A percentile compares a stretch with the other conserved stretches of the same genome.
Conservation (phyloP, 1,140 invertebrate genomes). For the Macrobrachium rosenbergii region DNA sequence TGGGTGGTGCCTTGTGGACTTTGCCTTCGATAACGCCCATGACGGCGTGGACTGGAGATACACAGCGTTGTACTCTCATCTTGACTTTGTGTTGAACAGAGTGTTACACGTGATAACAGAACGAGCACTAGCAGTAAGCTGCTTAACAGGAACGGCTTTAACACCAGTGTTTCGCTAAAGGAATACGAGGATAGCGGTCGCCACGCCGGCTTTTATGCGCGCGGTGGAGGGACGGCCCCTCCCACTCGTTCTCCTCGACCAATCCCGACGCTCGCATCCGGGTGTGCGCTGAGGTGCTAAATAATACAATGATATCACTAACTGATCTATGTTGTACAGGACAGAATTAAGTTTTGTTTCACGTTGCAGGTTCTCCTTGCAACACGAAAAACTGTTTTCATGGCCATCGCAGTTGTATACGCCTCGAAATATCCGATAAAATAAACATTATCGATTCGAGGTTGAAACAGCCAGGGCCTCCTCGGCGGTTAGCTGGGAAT, state of each 20-base stretch:
- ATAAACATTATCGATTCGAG: neutral
- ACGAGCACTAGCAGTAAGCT: neutral
- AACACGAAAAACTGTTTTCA: neutral
- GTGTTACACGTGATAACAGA: neutral
- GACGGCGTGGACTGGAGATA: slow-evolving; percentile 49
- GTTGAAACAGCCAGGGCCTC: neutral
- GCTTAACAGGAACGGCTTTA: neutral
- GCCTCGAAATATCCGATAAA: neutral
- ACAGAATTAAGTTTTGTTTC: neutral
- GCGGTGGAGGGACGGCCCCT: neutral
- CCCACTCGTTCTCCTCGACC: slow-evolving; percentile 8
- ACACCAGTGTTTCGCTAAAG: slow-evolving; percentile 13
- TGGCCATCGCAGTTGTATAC: neutral
- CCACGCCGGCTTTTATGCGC: slow-evolving; percentile 17
- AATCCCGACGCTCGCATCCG: slow-evolving; percentile 42
- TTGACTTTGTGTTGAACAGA: slow-evolving; percentile 20
- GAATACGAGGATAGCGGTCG: neutral
- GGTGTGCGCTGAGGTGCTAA: slow-evolving; percentile 45
- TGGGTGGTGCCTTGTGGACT: slow-evolving; percentile 47
- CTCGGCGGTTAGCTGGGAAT: slow-evolving; percentile 35
- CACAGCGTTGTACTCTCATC: slow-evolving; percentile 59
- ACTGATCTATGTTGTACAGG: neutral
- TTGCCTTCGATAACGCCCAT: slow-evolving; percentile 58
- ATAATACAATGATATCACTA: neutral
- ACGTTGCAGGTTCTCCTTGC: neutral